Evolutionary conservation across 2,797 vertebrate genomes (phyloP).

Genomic region (Pipistrellus nathusii): DNA sequence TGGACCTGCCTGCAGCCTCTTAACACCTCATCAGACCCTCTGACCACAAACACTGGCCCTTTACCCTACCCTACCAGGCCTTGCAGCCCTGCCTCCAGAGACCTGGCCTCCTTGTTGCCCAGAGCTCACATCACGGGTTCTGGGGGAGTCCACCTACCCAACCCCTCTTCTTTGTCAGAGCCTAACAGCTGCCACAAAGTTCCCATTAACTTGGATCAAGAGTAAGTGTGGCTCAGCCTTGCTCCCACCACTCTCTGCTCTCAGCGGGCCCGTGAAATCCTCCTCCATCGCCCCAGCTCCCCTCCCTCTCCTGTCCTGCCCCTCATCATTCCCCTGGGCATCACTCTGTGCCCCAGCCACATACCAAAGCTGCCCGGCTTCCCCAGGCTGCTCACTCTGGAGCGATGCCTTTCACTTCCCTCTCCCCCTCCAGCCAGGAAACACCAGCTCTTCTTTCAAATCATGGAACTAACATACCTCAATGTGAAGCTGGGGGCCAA

Average conservation of each 20-base stretch:
- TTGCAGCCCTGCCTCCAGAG: background rate
- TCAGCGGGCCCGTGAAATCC: background rate
- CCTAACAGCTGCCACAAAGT: background rate
- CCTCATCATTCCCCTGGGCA: background rate
- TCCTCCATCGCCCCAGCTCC: background rate
- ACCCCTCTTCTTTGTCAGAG: background rate
- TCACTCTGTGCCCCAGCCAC: background rate
- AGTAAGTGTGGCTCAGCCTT: background rate
- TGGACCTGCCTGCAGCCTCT: background rate
- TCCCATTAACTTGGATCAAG: background rate
- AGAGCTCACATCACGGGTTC: background rate
- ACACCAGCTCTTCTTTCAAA: background rate
- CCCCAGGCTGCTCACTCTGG: background rate
- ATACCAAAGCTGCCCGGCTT: background rate
- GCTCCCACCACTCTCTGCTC: background rate
- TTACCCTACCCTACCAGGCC: background rate
- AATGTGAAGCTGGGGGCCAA: too few species aligned
- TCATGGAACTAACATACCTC: too few species aligned
- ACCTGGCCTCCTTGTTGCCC: background rate
- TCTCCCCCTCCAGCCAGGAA: background rate
- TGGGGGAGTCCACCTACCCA: fast-evolving
- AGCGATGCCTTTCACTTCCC: background rate
- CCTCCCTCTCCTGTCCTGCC: background rate
- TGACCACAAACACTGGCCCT: background rate
- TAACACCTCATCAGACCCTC: background rate